Percentiles rank a stretch among this genome's conserved stretches.
These are phyloP conservation scores for Ataeniobius toweri DNA, from an alignment of 2,797 vertebrate genomes.

Conservation along the genomic window DNA sequence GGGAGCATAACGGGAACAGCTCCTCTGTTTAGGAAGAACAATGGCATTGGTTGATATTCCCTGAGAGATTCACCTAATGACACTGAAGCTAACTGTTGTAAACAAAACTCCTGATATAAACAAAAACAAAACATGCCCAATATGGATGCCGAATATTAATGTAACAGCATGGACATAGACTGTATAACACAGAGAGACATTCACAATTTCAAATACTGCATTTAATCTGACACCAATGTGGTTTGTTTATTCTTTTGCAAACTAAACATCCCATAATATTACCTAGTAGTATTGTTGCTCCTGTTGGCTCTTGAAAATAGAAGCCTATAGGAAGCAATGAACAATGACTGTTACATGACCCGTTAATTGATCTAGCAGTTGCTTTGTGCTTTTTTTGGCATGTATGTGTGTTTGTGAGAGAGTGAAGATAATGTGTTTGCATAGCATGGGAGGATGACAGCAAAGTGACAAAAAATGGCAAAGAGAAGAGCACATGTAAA, in stretches of 20 bases:
- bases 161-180: slow-evolving; percentile 9
- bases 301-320: slow-evolving; percentile 75
- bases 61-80: slow-evolving; percentile 36
- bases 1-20: slow-evolving; percentile 15
- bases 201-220: slow-evolving; percentile 1
- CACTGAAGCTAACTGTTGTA: slow-evolving; percentile 20
- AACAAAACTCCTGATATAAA: slow-evolving; percentile 17
- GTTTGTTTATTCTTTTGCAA: slow-evolving; percentile 59
- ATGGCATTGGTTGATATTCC: slow-evolving; percentile 64
- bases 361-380: slow-evolving; percentile 81
- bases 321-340: slow-evolving; percentile 81
- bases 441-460: slow-evolving; percentile 17
- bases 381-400: slow-evolving; percentile 1
- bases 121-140: slow-evolving; percentile 8
- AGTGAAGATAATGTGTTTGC: slow-evolving; percentile 10
- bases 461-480: slow-evolving; percentile 6
- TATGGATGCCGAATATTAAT: slow-evolving; percentile 17
- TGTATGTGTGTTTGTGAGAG: not conserved
- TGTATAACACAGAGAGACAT: not conserved
- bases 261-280: slow-evolving; percentile 65
- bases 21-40: slow-evolving; percentile 48
- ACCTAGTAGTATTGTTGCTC: slow-evolving; percentile 68
- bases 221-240: slow-evolving; percentile 38
- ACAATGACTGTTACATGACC: slow-evolving; percentile 86
- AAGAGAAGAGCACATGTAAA: not conserved